Conservation (phyloP, 2,888 invertebrate genomes). For the Acrobasis suavella region DNA sequence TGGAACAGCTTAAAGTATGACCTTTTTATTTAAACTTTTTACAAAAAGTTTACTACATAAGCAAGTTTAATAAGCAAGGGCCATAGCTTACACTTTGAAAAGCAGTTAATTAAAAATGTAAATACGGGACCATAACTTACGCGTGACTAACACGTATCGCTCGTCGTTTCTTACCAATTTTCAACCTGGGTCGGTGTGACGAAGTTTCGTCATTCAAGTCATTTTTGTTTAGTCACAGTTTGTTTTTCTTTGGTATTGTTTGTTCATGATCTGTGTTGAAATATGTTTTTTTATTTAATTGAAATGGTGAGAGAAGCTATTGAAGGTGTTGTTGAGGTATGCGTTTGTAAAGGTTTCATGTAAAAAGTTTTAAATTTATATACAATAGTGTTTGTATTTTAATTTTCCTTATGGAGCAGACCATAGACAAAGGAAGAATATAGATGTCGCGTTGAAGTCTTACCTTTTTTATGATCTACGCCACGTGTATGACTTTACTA, state of each 20-base stretch:
- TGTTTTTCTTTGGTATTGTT: not conserved
- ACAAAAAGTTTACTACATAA: too few relatives aligned
- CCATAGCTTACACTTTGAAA: not conserved
- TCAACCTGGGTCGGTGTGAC: slow-evolving; percentile 7
- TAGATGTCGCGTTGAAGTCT: too few relatives aligned
- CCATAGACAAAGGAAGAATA: too few relatives aligned
- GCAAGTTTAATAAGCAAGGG: not conserved
- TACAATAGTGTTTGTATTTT: too few relatives aligned
- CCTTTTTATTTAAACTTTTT: too few relatives aligned
- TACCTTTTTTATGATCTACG: too few relatives aligned
- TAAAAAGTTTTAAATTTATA: too few relatives aligned
- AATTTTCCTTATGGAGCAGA: too few relatives aligned
- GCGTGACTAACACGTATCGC: slow-evolving; percentile 11
- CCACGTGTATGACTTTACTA: too few relatives aligned
- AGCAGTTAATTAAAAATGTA: slow-evolving; percentile 15
- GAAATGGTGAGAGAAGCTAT: not conserved
- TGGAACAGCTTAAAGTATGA: too few relatives aligned
- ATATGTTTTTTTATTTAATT: not conserved
- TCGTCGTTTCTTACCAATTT: slow-evolving; percentile 17
- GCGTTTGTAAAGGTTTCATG: too few relatives aligned
- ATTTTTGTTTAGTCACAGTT: slow-evolving; percentile 16
- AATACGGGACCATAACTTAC: slow-evolving; percentile 10
- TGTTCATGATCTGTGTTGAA: not conserved
- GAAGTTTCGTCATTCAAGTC: slow-evolving; percentile 11
- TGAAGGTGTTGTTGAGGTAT: too few relatives aligned